Evolutionary conservation across 2,888 invertebrate genomes (phyloP), one percentile per base, ranked within the genome.

Genomic region (Sphaerophoria taeniata): DNA sequence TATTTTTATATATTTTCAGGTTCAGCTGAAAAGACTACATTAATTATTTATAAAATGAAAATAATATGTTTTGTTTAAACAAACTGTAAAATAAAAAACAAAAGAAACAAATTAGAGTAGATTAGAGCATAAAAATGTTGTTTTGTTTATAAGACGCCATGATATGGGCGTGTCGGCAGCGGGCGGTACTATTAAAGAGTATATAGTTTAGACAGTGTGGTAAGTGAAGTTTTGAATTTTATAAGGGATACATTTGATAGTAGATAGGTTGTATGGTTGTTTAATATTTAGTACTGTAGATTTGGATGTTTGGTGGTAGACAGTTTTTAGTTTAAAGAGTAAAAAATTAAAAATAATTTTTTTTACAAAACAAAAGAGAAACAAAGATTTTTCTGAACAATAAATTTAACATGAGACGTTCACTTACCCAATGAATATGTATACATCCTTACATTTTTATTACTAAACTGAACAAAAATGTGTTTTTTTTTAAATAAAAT

Each of bases 231-330:
- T 53, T 67, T 53, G 36, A 47, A 67, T 36, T 51, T 51, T 67
- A n/a, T 24, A 39, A 53, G 67, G 53, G 51, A 67, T 39, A 67
- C 7, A 51, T 53, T 53, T 53, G 16, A 67, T 34, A 67, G 67
- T 67, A 67, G 67, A 67, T 67, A 67, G 67, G 67, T 31, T 39
- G 67, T 67, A 53, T 67, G 67, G 51, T 53, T 67, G 67, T 67
- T 53, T 53, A 39, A 67, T 67, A 53, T 67, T 53, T 53, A 53
- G 53, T 67, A 67, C 53, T 67, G 51, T 67, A 67, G 67, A 67
- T 67, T 67, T 11, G 51, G 67, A 67, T 67, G 67, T 67, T 67
- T 67, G 67, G 67, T 67, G 67, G 67, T 67, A 67, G 67, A 67
- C 67, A 67, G 67, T 67, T 43, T 6, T 7, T 43, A 12, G 9